Evolutionary conservation across 2,888 invertebrate genomes (phyloP).

Genomic region (Epinotia brunnichana): DNA sequence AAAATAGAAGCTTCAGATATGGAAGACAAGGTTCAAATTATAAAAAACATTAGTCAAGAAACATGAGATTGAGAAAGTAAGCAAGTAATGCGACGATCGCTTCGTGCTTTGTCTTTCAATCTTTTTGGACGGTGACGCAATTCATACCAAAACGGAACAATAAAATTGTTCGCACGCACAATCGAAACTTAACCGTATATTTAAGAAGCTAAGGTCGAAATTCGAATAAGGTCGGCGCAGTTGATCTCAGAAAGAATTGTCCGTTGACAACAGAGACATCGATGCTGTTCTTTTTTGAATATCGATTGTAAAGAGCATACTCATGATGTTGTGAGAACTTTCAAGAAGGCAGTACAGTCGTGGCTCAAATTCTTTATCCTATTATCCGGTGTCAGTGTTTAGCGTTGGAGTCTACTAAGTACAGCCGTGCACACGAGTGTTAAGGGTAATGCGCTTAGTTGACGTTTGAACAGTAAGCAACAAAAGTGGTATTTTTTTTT

Average conservation of each 20-base stretch:
- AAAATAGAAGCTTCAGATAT: not conserved
- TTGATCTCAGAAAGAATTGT: constrained; percentile 78
- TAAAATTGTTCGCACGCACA: constrained; percentile 57
- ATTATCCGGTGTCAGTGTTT: constrained; percentile 65
- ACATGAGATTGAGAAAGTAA: constrained; percentile 28
- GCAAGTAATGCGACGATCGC: constrained; percentile 67
- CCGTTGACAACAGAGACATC: constrained; percentile 83
- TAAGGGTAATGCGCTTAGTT: constrained; percentile 26
- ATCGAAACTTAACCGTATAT: constrained; percentile 52
- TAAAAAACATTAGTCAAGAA: not conserved
- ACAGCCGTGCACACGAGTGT: constrained; percentile 26
- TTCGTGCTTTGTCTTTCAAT: constrained; percentile 74
- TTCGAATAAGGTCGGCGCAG: constrained; percentile 50
- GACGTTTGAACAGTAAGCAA: constrained; percentile 24
- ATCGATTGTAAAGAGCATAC: constrained; percentile 83
- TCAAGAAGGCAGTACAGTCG: constrained; percentile 66
- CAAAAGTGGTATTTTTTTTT: constrained; percentile 15
- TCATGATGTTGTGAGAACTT: constrained; percentile 81
- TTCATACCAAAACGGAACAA: constrained; percentile 76
- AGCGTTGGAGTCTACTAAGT: constrained; percentile 51
- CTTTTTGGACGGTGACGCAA: constrained; percentile 81
- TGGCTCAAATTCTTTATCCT: constrained; percentile 72
- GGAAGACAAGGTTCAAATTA: not conserved
- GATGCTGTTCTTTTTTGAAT: constrained; percentile 81
- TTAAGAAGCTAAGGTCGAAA: constrained; percentile 50